Conservation (phyloP, 2,113 vertebrate genomes). For the Acanthochromis polyacanthus region DNA sequence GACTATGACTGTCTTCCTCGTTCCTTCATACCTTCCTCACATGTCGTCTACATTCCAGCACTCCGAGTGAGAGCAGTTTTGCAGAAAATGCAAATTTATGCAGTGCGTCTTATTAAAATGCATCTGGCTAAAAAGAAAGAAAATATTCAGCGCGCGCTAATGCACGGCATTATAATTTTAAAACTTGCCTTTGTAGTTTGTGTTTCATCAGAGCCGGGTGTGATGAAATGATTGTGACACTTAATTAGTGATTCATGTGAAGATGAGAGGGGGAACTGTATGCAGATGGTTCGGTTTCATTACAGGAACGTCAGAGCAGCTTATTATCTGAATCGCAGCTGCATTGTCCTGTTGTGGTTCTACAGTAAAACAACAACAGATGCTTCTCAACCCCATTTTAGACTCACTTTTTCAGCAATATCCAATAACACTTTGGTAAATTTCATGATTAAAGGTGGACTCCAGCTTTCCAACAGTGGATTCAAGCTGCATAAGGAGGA, state of each 20-base stretch:
- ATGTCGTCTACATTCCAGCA: neutral
- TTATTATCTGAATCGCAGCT: constrained; percentile 17
- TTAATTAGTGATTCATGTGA: constrained; percentile 61
- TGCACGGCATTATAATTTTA: constrained; percentile 64
- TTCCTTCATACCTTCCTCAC: neutral
- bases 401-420: too few relatives aligned
- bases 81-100: constrained; percentile 62
- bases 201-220: constrained; percentile 56
- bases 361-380: neutral
- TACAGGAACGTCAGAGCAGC: constrained; percentile 29
- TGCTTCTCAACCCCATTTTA: neutral
- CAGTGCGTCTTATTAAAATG: constrained; percentile 67
- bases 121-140: constrained; percentile 47
- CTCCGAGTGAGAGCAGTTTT: constrained; percentile 2
- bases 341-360: neutral
- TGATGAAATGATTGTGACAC: constrained; percentile 73
- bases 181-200: constrained; percentile 72
- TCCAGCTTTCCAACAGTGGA: too few relatives aligned
- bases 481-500: too few relatives aligned
- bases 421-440: too few relatives aligned
- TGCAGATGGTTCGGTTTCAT: constrained; percentile 35
- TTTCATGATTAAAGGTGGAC: too few relatives aligned
- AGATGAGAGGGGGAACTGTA: constrained; percentile 32
- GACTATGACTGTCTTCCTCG: too few relatives aligned
- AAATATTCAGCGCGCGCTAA: constrained; percentile 57